A percentile compares a stretch with the other conserved stretches of the same genome.
phyloP scores from a whole-genome alignment of 2,888 invertebrate species.

The Scaptomyza tumidula region DNA sequence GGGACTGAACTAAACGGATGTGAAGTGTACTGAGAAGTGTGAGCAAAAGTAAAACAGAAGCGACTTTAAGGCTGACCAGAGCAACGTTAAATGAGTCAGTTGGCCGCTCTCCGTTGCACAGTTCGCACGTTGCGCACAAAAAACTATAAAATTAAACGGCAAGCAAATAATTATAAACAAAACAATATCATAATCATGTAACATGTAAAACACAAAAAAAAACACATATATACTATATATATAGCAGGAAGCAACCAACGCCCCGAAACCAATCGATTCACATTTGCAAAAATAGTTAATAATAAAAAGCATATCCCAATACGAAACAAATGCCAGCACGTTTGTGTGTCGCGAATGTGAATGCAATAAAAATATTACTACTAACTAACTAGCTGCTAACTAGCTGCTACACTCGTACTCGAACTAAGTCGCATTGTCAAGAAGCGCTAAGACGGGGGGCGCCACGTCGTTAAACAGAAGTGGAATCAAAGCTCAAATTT shows the following conservation, averaged over 20 bases:
- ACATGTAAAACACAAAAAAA: constrained; percentile 3
- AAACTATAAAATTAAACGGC: constrained; percentile 1
- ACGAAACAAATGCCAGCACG: constrained; percentile 63
- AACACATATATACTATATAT: neutral
- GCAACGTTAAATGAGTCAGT: constrained; percentile 56
- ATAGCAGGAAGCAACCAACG: constrained; percentile 16
- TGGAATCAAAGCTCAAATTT: constrained; percentile 32
- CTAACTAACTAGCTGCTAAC: constrained; percentile 12
- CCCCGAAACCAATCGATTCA: constrained; percentile 34
- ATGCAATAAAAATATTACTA: constrained; percentile 7
- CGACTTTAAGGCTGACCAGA: constrained; percentile 58
- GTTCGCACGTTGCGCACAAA: constrained; percentile 63
- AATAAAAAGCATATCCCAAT: constrained; percentile 26
- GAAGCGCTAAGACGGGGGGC: constrained; percentile 50
- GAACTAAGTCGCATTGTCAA: constrained; percentile 43
- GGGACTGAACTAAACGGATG: constrained; percentile 9
- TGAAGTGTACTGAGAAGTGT: constrained; percentile 8
- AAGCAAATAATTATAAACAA: constrained; percentile 10
- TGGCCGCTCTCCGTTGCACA: constrained; percentile 70
- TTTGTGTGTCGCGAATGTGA: constrained; percentile 33
- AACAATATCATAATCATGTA: constrained; percentile 2
- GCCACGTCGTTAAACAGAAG: constrained; percentile 59
- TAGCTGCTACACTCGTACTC: constrained; percentile 4
- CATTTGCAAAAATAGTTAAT: constrained; percentile 19
- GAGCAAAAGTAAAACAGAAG: constrained; percentile 26